Conservation (phyloP, 1,140 invertebrate species). For the Drosophila melanogaster region DNA sequence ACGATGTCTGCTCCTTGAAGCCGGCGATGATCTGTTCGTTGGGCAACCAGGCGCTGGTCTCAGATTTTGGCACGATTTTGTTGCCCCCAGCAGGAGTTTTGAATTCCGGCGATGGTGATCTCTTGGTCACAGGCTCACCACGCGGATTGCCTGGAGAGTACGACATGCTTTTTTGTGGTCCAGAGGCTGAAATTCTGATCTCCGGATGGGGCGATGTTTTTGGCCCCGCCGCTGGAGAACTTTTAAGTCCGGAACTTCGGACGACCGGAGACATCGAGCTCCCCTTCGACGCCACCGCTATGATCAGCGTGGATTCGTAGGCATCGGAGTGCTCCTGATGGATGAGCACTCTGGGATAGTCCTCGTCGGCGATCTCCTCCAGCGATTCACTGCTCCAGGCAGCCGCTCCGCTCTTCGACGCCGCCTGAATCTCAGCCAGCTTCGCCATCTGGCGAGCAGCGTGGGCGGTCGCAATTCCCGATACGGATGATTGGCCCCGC, state of each 20-base stretch:
- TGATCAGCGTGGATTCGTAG: conserved; percentile 78
- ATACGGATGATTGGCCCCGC: conserved; percentile 14
- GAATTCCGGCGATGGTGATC: conserved; percentile 14
- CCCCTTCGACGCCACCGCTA: conserved; percentile 64
- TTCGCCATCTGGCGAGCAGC: conserved; percentile 50
- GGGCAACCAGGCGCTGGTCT: conserved; percentile 57
- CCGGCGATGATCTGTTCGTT: conserved; percentile 68
- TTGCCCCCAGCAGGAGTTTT: conserved; percentile 5
- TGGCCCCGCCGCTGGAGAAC: neutral
- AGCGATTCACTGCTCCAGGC: conserved; percentile 72
- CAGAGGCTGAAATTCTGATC: neutral
- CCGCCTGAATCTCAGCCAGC: conserved; percentile 53
- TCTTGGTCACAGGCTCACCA: neutral
- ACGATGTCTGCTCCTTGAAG: conserved; percentile 41
- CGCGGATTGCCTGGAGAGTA: neutral
- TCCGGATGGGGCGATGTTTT: neutral
- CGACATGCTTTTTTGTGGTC: neutral
- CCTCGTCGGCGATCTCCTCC: conserved; percentile 58
- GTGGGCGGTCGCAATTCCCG: conserved; percentile 17
- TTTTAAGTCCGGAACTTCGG: neutral
- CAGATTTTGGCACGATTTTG: neutral
- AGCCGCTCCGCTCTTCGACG: conserved; percentile 35
- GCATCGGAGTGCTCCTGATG: conserved; percentile 77
- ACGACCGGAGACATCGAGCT: conserved; percentile 5
- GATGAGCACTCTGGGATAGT: conserved; percentile 77